Base-by-base conservation (phyloP, 2,797 vertebrate species). In the Champsocephalus esox region DNA sequence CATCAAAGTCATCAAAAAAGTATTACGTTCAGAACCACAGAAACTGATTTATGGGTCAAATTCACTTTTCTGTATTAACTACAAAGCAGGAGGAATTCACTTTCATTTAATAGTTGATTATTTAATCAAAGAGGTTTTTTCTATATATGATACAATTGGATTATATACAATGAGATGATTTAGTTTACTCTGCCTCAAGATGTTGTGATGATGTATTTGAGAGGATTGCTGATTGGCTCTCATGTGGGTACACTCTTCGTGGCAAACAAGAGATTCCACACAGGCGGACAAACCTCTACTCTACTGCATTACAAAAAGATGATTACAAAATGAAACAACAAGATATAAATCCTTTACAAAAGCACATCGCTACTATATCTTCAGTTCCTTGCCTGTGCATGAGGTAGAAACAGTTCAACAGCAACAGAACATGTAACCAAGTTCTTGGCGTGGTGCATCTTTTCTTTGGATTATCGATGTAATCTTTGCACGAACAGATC, bases 1-100 rank as follows among this genome's bases (percentile, higher is more conserved):
- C 72, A 73, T 82, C 71, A 58, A 73, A 73, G 59, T 84, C 66
- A 84, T 91, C 55, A 89, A 88, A 85, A 82, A 85, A 88, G 81
- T 63, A 84, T 38, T 52, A 45, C 78, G 56, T 63, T 80, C 46
- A 63, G 83, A 55, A 65, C 72, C 45, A 54, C 43, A 0, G 2
- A 67, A 67, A 83, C 75, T 50, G 74, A 52, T 80, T 81, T 81
- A 21, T 62, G 7, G 5, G n/a, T 32, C n/a, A 73, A 69, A 71
- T 28, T 54, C 13, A 13, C 2, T 55, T 51, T 38, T 32, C 17
- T 49, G 49, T 59, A 41, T 66, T 73, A 54, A 57, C 62, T 55
- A 69, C 78, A 76, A 69, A 75, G 67, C 50, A 3, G 61, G 41
- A 49, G 38, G 16, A 72, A 77, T 67, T 66, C 38, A 28, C 48